Conservation (phyloP, 2,888 invertebrate genomes). For the Noctua comes region DNA sequence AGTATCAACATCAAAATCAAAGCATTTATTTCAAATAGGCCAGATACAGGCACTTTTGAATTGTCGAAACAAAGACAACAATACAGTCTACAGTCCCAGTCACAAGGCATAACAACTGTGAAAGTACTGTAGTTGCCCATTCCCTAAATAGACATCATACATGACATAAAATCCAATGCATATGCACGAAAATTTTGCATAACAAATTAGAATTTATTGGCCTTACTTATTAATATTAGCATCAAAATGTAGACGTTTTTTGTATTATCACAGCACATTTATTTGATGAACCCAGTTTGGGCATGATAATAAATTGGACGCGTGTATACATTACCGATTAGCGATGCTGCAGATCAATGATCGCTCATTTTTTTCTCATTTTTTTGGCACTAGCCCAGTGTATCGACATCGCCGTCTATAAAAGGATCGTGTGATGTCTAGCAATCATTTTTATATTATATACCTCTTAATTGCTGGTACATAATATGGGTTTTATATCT, state of each 20-base stretch:
- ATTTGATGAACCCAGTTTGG: conserved; percentile 43
- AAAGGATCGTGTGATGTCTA: conserved; percentile 70
- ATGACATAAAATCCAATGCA: no score
- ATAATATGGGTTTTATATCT: conserved; percentile 67
- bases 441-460: conserved; percentile 75
- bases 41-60: no score
- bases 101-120: no score
- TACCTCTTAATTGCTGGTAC: conserved; percentile 70
- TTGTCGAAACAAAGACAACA: no score
- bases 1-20: no score
- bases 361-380: conserved; percentile 66
- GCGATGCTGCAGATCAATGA: conserved; percentile 69
- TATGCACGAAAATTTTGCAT: conserved; percentile 29
- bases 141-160: no score
- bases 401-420: conserved; percentile 72
- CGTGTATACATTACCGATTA: conserved; percentile 62
- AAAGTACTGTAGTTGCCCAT: no score
- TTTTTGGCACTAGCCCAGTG: conserved; percentile 74
- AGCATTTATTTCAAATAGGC: no score
- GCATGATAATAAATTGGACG: conserved; percentile 55
- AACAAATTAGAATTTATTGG: conserved; percentile 49
- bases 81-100: no score
- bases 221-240: conserved; percentile 41
- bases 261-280: conserved; percentile 39
- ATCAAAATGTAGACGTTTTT: conserved; percentile 39